A percentile compares a stretch with the other conserved stretches of the same genome.
Evolutionary conservation across 2,113 vertebrate species (phyloP).

Genomic region (Indicator maculatus): DNA sequence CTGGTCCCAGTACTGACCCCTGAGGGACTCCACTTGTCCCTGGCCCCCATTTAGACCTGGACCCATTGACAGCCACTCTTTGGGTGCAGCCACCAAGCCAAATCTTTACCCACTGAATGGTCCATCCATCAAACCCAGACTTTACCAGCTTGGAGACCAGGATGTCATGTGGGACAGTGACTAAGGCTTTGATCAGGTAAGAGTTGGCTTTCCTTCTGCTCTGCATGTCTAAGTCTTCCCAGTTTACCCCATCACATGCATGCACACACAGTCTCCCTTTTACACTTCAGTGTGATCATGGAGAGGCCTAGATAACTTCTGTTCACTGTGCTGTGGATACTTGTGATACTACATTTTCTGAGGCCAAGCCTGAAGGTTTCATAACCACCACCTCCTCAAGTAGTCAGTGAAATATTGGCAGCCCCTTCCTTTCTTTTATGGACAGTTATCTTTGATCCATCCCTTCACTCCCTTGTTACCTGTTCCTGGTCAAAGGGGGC

Average conservation of each 20-base stretch:
- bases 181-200: background rate
- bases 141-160: no score
- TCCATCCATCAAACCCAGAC: no score
- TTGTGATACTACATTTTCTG: background rate
- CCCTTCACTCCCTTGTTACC: background rate
- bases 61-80: no score
- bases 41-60: no score
- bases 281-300: background rate
- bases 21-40: no score
- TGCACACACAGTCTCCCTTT: background rate
- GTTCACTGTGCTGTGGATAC: background rate
- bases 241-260: background rate
- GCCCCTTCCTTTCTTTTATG: background rate
- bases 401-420: fast-evolving
- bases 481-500: background rate
- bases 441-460: background rate
- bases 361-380: background rate
- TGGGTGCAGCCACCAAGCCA: no score
- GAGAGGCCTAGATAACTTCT: background rate
- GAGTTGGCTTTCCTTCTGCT: background rate
- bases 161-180: no score
- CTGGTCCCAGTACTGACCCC: no score
- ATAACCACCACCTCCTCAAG: background rate
- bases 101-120: no score
- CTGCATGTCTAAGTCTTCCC: background rate